These are phyloP conservation scores for Sebastes itinus DNA, from an alignment of 2,797 vertebrate species.

Conservation along the genomic window DNA sequence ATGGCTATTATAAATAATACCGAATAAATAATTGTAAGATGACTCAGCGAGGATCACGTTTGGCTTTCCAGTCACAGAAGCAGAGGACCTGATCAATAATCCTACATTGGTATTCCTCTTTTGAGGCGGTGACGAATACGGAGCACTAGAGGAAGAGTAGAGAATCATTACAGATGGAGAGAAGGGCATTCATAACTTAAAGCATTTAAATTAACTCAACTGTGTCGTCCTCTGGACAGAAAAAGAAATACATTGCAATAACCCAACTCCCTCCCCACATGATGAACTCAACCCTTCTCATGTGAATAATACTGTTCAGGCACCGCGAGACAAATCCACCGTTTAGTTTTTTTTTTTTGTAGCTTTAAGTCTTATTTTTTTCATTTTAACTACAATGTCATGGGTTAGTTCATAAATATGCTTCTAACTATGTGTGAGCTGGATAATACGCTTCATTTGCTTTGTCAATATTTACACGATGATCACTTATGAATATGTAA, in stretches of 20 bases:
- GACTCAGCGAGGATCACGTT: background rate
- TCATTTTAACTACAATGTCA: constrained; percentile 56
- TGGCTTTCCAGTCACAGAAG: background rate
- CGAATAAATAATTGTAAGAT: background rate
- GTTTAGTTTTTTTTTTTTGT: background rate
- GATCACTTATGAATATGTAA: constrained; percentile 54
- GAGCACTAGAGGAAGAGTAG: constrained; percentile 4
- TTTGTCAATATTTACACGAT: constrained; percentile 76
- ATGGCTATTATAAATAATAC: background rate
- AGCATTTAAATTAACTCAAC: constrained; percentile 4
- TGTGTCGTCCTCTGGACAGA: background rate
- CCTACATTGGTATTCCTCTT: background rate
- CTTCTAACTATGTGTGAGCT: constrained; percentile 70
- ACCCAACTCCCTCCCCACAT: constrained; percentile 3
- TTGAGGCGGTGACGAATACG: background rate
- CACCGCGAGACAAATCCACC: constrained; percentile 57
- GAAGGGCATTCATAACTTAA: constrained; percentile 25
- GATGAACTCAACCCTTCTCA: constrained; percentile 21
- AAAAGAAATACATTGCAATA: background rate
- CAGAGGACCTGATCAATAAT: background rate
- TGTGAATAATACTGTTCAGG: constrained; percentile 71
- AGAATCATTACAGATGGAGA: constrained; percentile 37
- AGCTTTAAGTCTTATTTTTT: constrained; percentile 34
- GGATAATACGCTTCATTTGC: constrained; percentile 59
- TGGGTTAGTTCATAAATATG: constrained; percentile 79